Conservation (phyloP, 2,888 invertebrate genomes). For the Agrypnus murinus region DNA sequence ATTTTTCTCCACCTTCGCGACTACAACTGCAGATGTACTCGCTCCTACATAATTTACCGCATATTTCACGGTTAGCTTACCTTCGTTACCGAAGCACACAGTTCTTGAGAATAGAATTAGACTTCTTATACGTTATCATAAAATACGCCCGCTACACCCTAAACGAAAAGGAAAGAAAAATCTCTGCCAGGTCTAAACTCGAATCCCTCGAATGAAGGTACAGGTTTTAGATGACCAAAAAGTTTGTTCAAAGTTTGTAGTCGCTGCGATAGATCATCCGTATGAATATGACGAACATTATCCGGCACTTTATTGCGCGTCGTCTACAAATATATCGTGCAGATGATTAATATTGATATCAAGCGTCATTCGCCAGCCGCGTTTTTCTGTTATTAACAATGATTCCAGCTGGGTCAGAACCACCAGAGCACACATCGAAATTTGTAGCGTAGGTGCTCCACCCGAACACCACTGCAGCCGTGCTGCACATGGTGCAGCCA, state of each 20-base stretch:
- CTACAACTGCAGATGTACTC: slow-evolving; percentile 47
- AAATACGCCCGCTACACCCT: slow-evolving; percentile 25
- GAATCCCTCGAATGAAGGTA: slow-evolving; percentile 26
- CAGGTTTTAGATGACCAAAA: slow-evolving; percentile 30
- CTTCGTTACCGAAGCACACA: slow-evolving; percentile 38
- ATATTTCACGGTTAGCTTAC: slow-evolving; percentile 47
- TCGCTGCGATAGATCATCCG: slow-evolving; percentile 26
- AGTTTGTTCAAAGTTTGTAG: slow-evolving; percentile 21
- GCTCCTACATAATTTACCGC: slow-evolving; percentile 45
- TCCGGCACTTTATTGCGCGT: slow-evolving; percentile 37
- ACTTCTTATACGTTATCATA: slow-evolving; percentile 38
- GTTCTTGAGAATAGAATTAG: slow-evolving; percentile 39
- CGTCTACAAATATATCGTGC: slow-evolving; percentile 40
- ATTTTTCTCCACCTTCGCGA: slow-evolving; percentile 47
- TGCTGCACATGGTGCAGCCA: slow-evolving; percentile 47
- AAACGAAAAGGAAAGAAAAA: neutral
- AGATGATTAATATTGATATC: slow-evolving; percentile 44
- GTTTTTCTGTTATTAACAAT: slow-evolving; percentile 47
- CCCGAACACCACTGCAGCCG: slow-evolving; percentile 31
- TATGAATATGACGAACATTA: slow-evolving; percentile 34
- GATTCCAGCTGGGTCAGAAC: slow-evolving; percentile 37
- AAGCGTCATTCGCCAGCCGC: slow-evolving; percentile 36
- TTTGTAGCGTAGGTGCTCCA: slow-evolving; percentile 41
- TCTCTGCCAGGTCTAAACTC: slow-evolving; percentile 16
- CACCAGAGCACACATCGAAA: slow-evolving; percentile 38